phyloP scores from a whole-genome alignment of 2,113 vertebrate species.

The Climacteris rufus region DNA sequence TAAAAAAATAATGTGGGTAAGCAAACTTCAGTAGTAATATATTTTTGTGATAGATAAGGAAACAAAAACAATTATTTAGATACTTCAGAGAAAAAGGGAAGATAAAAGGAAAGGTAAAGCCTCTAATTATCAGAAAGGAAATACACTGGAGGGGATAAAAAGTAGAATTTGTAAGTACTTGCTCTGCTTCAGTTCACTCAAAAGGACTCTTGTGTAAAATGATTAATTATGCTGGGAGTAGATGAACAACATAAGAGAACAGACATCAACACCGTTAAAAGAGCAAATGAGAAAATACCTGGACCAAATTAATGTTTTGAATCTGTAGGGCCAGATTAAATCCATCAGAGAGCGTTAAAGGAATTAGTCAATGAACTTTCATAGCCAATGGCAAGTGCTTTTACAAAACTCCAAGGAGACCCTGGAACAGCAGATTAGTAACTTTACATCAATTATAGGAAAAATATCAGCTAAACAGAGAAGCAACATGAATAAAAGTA shows the following conservation, averaged over 20 bases:
- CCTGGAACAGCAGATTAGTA: neutral
- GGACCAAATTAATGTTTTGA: constrained; percentile 31
- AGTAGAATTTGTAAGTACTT: constrained; percentile 16
- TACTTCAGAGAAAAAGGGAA: neutral
- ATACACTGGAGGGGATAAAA: constrained; percentile 15
- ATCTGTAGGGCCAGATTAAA: constrained; percentile 14
- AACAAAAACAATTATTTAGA: neutral
- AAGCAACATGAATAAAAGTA: neutral
- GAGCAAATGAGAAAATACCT: constrained; percentile 46
- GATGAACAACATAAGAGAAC: constrained; percentile 25
- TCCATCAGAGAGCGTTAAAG: neutral
- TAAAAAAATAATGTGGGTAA: neutral
- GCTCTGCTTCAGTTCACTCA: constrained; percentile 42
- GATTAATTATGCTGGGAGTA: constrained; percentile 54
- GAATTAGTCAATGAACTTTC: constrained; percentile 19
- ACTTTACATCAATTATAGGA: neutral
- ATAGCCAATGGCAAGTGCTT: constrained; percentile 6
- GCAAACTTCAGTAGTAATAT: neutral
- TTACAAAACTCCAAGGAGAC: neutral
- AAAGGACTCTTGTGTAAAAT: constrained; percentile 35
- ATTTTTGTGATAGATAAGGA: neutral
- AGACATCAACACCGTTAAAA: constrained; percentile 4
- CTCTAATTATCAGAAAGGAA: constrained; percentile 33
- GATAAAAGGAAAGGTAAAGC: constrained; percentile 25
- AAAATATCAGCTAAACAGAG: neutral